phyloP scores from a whole-genome alignment of 2,888 invertebrate genomes.

The Tridacna gigas region DNA sequence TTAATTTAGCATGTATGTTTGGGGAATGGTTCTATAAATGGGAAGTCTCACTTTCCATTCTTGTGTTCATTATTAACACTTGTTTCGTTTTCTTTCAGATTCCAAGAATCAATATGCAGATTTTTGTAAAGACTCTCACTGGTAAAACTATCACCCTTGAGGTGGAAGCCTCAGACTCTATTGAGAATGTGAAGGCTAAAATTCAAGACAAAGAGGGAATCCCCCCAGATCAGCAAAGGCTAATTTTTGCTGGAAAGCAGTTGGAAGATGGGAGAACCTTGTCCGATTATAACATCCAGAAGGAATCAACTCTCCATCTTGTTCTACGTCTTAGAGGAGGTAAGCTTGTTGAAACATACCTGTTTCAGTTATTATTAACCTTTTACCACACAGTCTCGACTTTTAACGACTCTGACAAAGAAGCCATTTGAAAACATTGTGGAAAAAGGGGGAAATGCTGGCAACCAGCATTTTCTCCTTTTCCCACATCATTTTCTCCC shows the following conservation, averaged over 20 bases:
- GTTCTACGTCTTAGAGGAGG: conserved; percentile 98
- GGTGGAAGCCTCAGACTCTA: conserved; percentile 94
- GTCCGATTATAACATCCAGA: conserved; percentile 97
- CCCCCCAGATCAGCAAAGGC: conserved; percentile 92
- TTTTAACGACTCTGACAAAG: too few relatives aligned
- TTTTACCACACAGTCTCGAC: too few relatives aligned
- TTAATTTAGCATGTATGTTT: too few relatives aligned
- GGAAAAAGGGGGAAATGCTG: too few relatives aligned
- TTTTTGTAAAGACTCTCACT: conserved; percentile 87
- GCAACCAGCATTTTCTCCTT: too few relatives aligned
- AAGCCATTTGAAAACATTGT: too few relatives aligned
- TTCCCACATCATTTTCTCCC: too few relatives aligned
- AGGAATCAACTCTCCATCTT: conserved; percentile 96
- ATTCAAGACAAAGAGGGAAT: conserved; percentile 87
- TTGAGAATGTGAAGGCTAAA: conserved; percentile 94
- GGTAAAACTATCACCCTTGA: conserved; percentile 85
- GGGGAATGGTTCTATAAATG: too few relatives aligned
- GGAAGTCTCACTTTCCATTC: not conserved
- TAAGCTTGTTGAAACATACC: conserved; percentile 86
- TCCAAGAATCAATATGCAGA: conserved; percentile 86
- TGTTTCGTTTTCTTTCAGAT: not conserved
- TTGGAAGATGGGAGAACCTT: conserved; percentile 97
- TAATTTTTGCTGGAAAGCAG: conserved; percentile 98
- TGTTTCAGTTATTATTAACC: not conserved
- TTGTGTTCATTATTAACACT: not conserved